These are phyloP conservation scores for Rhea americana DNA, from an alignment of 2,113 vertebrate genomes.

Conservation along the genomic window DNA sequence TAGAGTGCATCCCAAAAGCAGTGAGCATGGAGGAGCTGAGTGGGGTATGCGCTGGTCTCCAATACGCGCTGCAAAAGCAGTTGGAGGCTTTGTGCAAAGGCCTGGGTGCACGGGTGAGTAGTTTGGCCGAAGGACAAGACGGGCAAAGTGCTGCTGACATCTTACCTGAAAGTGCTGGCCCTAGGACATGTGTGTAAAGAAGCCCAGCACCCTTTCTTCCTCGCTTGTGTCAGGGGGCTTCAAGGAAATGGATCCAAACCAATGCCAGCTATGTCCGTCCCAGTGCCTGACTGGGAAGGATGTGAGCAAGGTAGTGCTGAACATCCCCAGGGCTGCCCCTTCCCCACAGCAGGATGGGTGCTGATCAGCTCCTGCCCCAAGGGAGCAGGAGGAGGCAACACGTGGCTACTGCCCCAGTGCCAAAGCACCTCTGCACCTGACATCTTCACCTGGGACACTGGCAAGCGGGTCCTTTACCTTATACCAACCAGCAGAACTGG, in stretches of 20 bases:
- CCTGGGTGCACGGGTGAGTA: accelerated
- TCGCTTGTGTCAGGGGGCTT: neutral
- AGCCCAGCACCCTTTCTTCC: neutral
- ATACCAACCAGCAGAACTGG: neutral
- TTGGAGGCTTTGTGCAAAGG: neutral
- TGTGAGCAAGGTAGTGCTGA: neutral
- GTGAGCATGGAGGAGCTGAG: neutral
- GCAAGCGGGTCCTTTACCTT: neutral
- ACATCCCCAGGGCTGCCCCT: too few relatives aligned
- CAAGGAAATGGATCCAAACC: neutral
- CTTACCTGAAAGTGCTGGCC: neutral
- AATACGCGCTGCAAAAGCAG: neutral
- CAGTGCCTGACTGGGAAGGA: neutral
- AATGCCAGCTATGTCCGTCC: too few relatives aligned
- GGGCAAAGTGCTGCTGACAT: accelerated
- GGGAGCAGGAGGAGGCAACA: accelerated
- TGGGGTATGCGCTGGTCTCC: neutral
- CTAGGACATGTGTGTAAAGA: neutral
- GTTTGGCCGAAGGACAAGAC: neutral
- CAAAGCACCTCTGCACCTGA: accelerated
- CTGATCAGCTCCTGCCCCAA: neutral
- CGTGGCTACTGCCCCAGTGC: neutral
- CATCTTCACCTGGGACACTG: neutral
- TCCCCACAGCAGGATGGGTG: accelerated
- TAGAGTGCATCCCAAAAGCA: accelerated